Evolutionary conservation across 2,888 invertebrate species (phyloP).

Genomic region (Venusia cambrica): DNA sequence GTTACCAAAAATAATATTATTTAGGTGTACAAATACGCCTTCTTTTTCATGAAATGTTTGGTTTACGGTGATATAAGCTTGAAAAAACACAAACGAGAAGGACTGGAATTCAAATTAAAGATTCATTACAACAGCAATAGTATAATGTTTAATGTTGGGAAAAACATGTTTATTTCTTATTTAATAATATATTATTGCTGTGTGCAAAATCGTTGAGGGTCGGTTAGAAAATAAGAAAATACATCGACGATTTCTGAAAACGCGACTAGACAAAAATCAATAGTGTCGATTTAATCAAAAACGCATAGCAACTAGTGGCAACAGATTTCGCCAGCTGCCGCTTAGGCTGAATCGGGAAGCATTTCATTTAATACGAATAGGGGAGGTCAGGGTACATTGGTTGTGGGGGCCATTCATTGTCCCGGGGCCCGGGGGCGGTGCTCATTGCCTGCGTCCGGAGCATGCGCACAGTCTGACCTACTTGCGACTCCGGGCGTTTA

Average conservation of each 20-base stretch:
- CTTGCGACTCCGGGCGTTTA: slow-evolving; percentile 68
- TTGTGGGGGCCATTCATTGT: slow-evolving; percentile 65
- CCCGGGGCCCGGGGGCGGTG: slow-evolving; percentile 63
- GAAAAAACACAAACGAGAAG: slow-evolving; percentile 31
- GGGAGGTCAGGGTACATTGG: slow-evolving; percentile 58
- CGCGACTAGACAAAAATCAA: no score
- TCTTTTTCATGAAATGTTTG: slow-evolving; percentile 31
- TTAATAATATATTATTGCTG: no score
- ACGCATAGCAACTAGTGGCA: slow-evolving; percentile 74
- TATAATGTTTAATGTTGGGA: no score
- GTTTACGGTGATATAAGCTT: slow-evolving; percentile 25
- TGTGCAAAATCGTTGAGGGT: no score
- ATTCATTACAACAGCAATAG: no score
- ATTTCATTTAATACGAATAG: slow-evolving; percentile 42
- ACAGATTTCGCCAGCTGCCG: slow-evolving; percentile 72
- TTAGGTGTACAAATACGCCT: no score
- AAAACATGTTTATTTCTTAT: no score
- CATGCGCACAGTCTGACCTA: slow-evolving; percentile 77
- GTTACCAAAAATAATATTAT: no score
- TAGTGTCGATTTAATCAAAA: slow-evolving; percentile 45
- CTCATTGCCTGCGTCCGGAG: slow-evolving; percentile 75
- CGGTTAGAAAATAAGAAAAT: no score
- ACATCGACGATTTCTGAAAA: no score
- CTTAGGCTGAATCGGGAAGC: slow-evolving; percentile 37
- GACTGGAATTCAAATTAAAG: slow-evolving; percentile 13